A percentile compares a stretch with the other conserved stretches of the same genome.
These are phyloP conservation scores for Acanthiza pusilla DNA, from an alignment of 2,797 vertebrate genomes.

Conservation along the genomic window DNA sequence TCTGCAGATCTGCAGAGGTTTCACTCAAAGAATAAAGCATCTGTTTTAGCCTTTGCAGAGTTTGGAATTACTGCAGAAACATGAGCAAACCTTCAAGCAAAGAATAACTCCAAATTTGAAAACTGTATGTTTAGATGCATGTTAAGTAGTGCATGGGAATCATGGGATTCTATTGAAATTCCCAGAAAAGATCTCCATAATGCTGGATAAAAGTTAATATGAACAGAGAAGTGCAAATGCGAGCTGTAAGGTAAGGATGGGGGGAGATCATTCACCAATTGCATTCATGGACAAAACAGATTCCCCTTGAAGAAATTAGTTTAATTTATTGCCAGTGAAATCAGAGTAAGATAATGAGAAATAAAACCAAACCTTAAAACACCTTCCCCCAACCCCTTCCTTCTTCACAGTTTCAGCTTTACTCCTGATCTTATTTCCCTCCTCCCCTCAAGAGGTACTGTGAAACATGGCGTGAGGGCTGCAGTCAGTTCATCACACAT, in stretches of 20 bases:
- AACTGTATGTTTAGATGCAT: neutral
- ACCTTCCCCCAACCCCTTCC: neutral
- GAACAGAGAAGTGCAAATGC: neutral
- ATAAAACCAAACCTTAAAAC: neutral
- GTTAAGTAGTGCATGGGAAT: neutral
- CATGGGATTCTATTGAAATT: neutral
- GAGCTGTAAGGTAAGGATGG: neutral
- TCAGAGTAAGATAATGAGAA: neutral
- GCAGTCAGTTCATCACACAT: fast-evolving
- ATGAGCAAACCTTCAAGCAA: slow-evolving; percentile 1
- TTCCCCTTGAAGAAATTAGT: neutral
- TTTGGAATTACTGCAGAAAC: neutral
- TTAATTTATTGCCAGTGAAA: neutral
- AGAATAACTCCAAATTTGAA: neutral
- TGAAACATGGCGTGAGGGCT: neutral
- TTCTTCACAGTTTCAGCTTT: neutral
- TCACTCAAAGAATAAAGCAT: neutral
- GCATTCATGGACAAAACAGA: neutral
- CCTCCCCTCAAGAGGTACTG: neutral
- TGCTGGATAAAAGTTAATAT: neutral
- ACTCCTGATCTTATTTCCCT: neutral
- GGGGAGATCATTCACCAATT: neutral
- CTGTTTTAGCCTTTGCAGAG: neutral
- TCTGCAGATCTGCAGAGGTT: neutral
- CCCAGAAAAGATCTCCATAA: neutral